These are phyloP conservation scores for Orussus abietinus DNA, from an alignment of 1,140 invertebrate species.

Conservation along the genomic window DNA sequence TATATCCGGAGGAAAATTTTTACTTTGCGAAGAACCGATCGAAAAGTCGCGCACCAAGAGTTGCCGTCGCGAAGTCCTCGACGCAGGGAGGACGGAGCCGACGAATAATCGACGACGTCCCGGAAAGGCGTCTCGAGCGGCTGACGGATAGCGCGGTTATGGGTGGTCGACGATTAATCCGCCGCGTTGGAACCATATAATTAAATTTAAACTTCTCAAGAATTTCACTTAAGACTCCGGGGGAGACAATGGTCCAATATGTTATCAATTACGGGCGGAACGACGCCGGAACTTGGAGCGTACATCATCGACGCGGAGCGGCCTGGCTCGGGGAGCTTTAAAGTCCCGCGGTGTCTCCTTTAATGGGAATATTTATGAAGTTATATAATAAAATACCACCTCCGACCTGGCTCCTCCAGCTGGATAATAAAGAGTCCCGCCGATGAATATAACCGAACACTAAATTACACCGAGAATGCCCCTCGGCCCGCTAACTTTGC, in stretches of 20 bases:
- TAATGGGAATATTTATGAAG: slow-evolving; percentile 31
- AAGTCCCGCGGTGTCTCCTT: slow-evolving; percentile 9
- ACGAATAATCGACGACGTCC: too few relatives aligned
- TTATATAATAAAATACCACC: slow-evolving; percentile 28
- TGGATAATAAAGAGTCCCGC: background rate
- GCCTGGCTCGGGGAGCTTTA: background rate
- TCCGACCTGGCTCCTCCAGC: background rate
- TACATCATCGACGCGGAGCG: slow-evolving; percentile 22
- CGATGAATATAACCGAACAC: slow-evolving; percentile 14
- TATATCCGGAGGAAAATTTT: too few relatives aligned
- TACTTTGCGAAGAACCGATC: too few relatives aligned
- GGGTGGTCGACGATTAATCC: slow-evolving; percentile 32
- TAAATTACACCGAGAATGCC: slow-evolving; percentile 16
- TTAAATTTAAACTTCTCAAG: slow-evolving; percentile 42
- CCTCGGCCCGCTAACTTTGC: background rate
- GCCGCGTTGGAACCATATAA: slow-evolving; percentile 29
- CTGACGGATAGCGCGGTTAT: too few relatives aligned
- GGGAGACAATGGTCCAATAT: slow-evolving; percentile 29
- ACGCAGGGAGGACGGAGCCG: too few relatives aligned
- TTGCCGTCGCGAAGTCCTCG: too few relatives aligned
- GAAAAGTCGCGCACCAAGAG: too few relatives aligned
- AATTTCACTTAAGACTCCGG: slow-evolving; percentile 35
- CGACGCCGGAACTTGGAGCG: slow-evolving; percentile 21
- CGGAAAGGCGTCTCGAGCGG: too few relatives aligned
- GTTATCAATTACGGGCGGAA: slow-evolving; percentile 30